Conservation (phyloP, 2,113 vertebrate genomes). For the Cygnus buccinator region DNA sequence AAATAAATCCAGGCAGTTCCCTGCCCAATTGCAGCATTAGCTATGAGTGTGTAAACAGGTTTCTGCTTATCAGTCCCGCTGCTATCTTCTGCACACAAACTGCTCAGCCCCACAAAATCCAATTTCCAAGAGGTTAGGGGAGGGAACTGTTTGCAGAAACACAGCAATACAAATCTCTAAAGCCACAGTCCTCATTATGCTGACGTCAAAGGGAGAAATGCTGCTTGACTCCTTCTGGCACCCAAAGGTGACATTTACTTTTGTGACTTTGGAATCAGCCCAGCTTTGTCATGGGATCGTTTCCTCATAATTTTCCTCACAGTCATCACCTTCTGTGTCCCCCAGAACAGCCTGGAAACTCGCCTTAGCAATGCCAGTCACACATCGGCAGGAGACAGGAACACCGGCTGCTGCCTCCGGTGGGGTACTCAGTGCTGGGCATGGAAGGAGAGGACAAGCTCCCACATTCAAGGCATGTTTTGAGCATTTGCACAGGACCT, state of each 20-base stretch:
- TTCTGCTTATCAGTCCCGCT: slow-evolving; percentile 61
- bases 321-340: background rate
- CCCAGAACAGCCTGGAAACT: background rate
- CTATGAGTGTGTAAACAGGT: slow-evolving; percentile 59
- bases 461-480: background rate
- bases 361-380: background rate
- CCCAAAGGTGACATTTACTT: slow-evolving; percentile 31
- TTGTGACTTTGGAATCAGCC: slow-evolving; percentile 6
- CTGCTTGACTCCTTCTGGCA: slow-evolving; percentile 42
- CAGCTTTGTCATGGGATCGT: background rate
- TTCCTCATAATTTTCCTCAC: slow-evolving; percentile 1
- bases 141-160: slow-evolving; percentile 65
- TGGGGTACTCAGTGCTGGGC: background rate
- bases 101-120: slow-evolving; percentile 63
- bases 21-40: background rate
- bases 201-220: slow-evolving; percentile 44
- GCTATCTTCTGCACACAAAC: slow-evolving; percentile 66
- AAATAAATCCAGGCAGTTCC: background rate
- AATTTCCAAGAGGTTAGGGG: slow-evolving; percentile 66
- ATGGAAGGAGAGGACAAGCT: accelerated
- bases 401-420: background rate
- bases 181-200: slow-evolving; percentile 48
- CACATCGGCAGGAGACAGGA: background rate
- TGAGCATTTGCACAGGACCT: background rate
- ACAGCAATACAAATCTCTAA: slow-evolving; percentile 52